Evolutionary conservation across 2,113 vertebrate species (phyloP), one percentile per base, ranked within the genome.

Genomic region (Callionymus lyra): DNA sequence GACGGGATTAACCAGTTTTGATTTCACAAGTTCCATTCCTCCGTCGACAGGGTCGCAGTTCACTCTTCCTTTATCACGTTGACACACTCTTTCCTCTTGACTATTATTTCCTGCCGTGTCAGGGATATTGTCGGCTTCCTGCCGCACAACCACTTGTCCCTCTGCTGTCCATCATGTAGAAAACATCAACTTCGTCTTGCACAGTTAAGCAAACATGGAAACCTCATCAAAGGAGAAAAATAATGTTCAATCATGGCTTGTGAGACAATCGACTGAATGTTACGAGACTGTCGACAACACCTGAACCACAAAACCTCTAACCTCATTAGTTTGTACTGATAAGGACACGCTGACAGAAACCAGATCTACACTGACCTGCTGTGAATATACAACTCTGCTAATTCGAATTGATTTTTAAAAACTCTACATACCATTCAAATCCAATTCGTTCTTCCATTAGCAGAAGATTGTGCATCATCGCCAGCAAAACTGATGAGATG

Each of bases 51-150:
- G n/a, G 43, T 44, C 31, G 11, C 3, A 15, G 31, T 0, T 6
- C n/a, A 16, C n/a, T 14, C 12, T 12, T 41, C 38, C 34, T 35
- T 42, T 36, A 41, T 63, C 37, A 37, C 13, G 47, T 72, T 38
- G 41, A 40, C 34, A 45, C 38, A 60, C 42, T 10, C 47, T 56
- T 59, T 55, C 38, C 49, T 55, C 9, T n/a, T 46, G 37, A 35
- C 43, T 59, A 27, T 2, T 41, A 57, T 39, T 19, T 43, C 50
- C 10, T 19, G 14, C 33, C 10, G 19, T 9, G 31, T 37, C 53
- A 66, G 21, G 37, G 50, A 74, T 58, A 64, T 52, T 44, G 31
- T 50, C 38, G 40, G 31, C 48, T 73, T 78, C 74, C 77, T 79
- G 72, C 10, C 47, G 58, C 49, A 64, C 61, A 60, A 58, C 47